Percentiles rank a stretch among this genome's conserved stretches.
phyloP scores from a whole-genome alignment of 2,888 invertebrate genomes.

The Chesias legatella region DNA sequence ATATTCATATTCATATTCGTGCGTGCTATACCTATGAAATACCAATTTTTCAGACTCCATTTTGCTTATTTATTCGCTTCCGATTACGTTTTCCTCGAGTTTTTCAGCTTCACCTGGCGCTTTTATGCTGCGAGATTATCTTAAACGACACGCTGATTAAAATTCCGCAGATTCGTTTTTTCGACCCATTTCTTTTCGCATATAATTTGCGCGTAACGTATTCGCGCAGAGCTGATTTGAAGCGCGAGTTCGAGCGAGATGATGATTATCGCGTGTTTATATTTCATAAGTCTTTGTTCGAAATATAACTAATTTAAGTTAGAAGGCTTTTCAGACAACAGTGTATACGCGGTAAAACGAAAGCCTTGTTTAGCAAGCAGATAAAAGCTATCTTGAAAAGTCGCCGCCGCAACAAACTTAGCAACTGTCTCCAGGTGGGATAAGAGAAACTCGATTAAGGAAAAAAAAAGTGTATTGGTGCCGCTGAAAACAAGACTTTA shows the following conservation, averaged over 20 bases:
- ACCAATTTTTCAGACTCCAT: conserved; percentile 39
- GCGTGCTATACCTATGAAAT: conserved; percentile 45
- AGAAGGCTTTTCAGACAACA: conserved; percentile 49
- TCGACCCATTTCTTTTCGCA: conserved; percentile 36
- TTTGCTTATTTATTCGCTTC: conserved; percentile 44
- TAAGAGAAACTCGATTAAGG: conserved; percentile 66
- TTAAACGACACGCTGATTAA: conserved; percentile 43
- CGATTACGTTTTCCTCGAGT: conserved; percentile 35
- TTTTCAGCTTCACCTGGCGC: conserved; percentile 33
- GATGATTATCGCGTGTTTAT: conserved; percentile 2
- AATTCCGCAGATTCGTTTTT: conserved; percentile 42
- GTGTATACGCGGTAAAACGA: conserved; percentile 49
- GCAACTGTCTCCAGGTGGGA: conserved; percentile 65
- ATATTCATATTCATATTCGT: conserved; percentile 59
- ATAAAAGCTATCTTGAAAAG: conserved; percentile 64
- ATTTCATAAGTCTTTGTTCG: conserved; percentile 30
- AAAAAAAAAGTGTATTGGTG: conserved; percentile 61
- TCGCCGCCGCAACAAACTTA: conserved; percentile 62
- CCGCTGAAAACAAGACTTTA: conserved; percentile 41
- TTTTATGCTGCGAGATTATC: conserved; percentile 20
- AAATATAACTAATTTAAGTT: conserved; percentile 56
- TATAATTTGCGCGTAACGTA: conserved; percentile 37
- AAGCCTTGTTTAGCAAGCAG: conserved; percentile 58
- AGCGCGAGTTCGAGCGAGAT: conserved; percentile 5
- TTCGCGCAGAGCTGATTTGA: conserved; percentile 31